Percentiles rank a stretch among this genome's conserved stretches.
phyloP scores from a whole-genome alignment of 2,888 invertebrate species.

The Stenchaetothrips biformis region DNA sequence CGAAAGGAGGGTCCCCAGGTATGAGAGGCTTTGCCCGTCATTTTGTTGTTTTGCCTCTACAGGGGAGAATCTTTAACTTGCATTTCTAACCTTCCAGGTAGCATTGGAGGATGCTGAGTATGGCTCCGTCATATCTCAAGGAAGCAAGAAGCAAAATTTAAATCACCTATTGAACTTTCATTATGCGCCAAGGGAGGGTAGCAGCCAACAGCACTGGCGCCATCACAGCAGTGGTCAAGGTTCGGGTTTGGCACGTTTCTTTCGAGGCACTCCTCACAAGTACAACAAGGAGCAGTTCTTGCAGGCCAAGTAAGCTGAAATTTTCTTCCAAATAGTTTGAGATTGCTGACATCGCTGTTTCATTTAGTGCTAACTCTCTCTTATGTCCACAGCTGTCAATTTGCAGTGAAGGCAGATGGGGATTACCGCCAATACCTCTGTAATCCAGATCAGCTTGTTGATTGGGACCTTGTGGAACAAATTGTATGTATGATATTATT shows the following conservation, averaged over 20 bases:
- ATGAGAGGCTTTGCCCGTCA: neutral
- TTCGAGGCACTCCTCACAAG: constrained; percentile 55
- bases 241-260: constrained; percentile 42
- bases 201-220: constrained; percentile 31
- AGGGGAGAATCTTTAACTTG: neutral
- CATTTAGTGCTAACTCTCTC: neutral
- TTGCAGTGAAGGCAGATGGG: constrained; percentile 78
- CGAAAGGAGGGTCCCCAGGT: constrained; percentile 68
- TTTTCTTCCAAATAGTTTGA: constrained; percentile 23
- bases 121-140: constrained; percentile 76
- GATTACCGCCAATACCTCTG: constrained; percentile 72
- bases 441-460: constrained; percentile 83
- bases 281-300: constrained; percentile 92
- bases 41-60: constrained; percentile 27
- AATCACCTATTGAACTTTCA: constrained; percentile 92
- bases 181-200: constrained; percentile 60
- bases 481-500: constrained; percentile 60
- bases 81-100: constrained; percentile 43
- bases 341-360: neutral
- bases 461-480: constrained; percentile 90
- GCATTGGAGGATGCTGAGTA: constrained; percentile 59
- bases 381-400: constrained; percentile 73
- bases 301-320: constrained; percentile 76
- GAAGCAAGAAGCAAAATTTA: constrained; percentile 87
- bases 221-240: constrained; percentile 36